Evolutionary conservation across 2,888 invertebrate species (phyloP), one percentile per base, ranked within the genome.

Genomic region (Geotrupes spiniger): DNA sequence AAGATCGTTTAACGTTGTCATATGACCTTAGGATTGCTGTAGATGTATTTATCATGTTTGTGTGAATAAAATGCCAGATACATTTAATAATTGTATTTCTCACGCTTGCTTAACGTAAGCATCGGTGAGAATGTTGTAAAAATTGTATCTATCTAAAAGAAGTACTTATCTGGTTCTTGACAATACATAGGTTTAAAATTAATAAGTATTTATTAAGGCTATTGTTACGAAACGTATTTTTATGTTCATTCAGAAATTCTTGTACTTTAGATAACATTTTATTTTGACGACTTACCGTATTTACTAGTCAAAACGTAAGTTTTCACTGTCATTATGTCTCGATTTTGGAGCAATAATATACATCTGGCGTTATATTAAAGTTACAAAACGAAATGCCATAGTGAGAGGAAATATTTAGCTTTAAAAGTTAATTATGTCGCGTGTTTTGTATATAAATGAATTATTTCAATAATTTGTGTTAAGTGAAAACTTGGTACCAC

Each of bases 81-180:
- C 36, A 44, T 27, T 38, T 33, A 27, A 27, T 27, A 15, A 46
- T 31, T 10, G 39, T 33, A 38, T 46, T 33, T 40, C 31, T 46
- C 36, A 39, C 40, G 31, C 33, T 40, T 27, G 39, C 21, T 43
- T 36, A 42, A 10, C 10, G 8, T 11, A 11, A 43, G 12, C 10
- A 21, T 25, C 10, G 11, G 36, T 36, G 36, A 36, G 36, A 29
- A 17, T 33, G 11, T 10, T 36, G 15, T 44, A 44, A 14, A 37
- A 26, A 31, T 46, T 16, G 45, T 45, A 38, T 45, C 16, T 45
- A 38, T 38, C 29, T 15, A 45, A 43, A 40, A 25, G 46, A 52
- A 50, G 46, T 53, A 52, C 49, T 57, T 57, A 61, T 71, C 72
- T 73, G 72, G 72, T 72, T 72, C 66, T 70, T 66, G 73, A 73